These are phyloP conservation scores for Hoplias malabaricus DNA, from an alignment of 2,113 vertebrate species.

Conservation along the genomic window DNA sequence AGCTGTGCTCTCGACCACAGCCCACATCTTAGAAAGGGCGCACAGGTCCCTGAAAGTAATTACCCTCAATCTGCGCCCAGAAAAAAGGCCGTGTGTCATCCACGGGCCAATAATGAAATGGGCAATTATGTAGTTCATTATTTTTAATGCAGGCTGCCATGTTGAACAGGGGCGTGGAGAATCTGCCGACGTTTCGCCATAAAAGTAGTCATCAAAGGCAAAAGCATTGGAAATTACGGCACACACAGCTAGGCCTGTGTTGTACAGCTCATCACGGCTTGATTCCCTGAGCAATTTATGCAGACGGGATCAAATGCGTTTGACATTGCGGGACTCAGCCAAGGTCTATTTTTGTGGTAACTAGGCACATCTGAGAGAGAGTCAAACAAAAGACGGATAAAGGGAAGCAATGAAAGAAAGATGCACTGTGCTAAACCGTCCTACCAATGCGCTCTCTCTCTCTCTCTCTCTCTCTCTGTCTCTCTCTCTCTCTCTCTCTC, in stretches of 20 bases:
- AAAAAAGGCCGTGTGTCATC: conserved; percentile 45
- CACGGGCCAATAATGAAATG: conserved; percentile 48
- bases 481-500: no score
- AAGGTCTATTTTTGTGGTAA: conserved; percentile 45
- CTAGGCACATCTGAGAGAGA: conserved; percentile 28
- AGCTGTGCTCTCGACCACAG: conserved; percentile 12
- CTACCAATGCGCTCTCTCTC: neutral
- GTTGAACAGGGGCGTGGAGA: conserved; percentile 47
- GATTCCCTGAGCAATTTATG: conserved; percentile 50
- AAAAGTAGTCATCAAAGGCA: conserved; percentile 49
- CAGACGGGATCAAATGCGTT: conserved; percentile 39
- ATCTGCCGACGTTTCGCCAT: conserved; percentile 26
- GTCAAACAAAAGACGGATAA: conserved; percentile 20
- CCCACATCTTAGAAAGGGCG: conserved; percentile 33
- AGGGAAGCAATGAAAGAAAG: neutral
- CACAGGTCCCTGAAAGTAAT: conserved; percentile 52
- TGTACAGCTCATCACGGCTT: conserved; percentile 39
- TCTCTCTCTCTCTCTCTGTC: no score
- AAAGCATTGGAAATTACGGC: conserved; percentile 41
- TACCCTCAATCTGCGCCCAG: conserved; percentile 41
- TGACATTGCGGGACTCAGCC: conserved; percentile 45
- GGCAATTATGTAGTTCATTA: conserved; percentile 62
- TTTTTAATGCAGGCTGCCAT: conserved; percentile 52
- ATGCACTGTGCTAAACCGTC: conserved; percentile 8
- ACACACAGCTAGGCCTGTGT: conserved; percentile 34